Base-by-base conservation (phyloP, 2,113 vertebrate species). In the Macheiramphus alcinus region DNA sequence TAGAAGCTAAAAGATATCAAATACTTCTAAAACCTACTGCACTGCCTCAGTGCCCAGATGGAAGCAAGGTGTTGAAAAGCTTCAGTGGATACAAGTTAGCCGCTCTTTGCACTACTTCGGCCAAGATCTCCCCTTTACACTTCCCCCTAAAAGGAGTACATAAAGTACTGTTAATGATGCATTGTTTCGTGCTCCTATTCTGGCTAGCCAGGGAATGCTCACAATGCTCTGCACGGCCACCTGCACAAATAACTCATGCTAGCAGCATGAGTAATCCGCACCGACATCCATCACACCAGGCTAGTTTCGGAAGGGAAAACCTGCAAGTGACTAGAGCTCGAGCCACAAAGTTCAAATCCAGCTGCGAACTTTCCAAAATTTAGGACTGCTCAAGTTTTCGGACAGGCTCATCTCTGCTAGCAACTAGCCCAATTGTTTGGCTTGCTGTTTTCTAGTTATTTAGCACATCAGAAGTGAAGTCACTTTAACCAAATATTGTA, bases 231-330 rank as follows among this genome's bases (percentile, higher is more conserved):
- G 29, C 82, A 71, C 23, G 6, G 94, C 97, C 96, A 98, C 96
- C 96, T 97, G 96, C 96, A 97, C 96, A 97, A 97, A 97, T 97
- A 97, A 97, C 80, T 97, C 96, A 96, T 96, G 93, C 88, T 95
- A 96, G 84, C 95, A 96, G 94, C 86, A 56, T 97, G 96, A 98
- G 93, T 97, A 98, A 97, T 97, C 94, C 9, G 62, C 86, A 86
- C 74, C 94, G 47, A 91, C 96, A 97, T 96, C 95, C 93, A 95
- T 97, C 96, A 94, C 78, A 34, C 71, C 11, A 13, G 86, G 48
- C 78, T 17, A 31, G 50, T 55, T 94, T 86, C 43, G 3, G 71
- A 91, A 88, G 90, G 93, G 95, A 96, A 96, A 97, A 96, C 94
- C 97, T 95, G 90, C 31, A 58, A 94, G 96, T 47, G 84, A 76